Evolutionary conservation across 2,888 invertebrate species (phyloP).

Genomic region (Erebia ligea): DNA sequence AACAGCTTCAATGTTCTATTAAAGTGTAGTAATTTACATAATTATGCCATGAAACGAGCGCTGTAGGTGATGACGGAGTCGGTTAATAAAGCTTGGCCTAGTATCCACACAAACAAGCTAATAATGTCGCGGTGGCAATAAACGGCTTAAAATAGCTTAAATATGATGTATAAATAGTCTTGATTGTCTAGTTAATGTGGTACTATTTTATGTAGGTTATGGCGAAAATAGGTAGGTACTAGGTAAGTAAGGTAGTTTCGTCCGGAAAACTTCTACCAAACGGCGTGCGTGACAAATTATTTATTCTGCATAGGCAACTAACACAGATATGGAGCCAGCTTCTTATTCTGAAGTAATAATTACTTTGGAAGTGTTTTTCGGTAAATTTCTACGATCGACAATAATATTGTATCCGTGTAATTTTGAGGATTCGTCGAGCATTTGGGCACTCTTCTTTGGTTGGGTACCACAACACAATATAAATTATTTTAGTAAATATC

Average conservation of each 20-base stretch:
- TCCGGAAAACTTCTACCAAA: not conserved
- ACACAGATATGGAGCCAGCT: too few species aligned
- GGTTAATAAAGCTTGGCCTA: slow-evolving; percentile 34
- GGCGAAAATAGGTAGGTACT: not conserved
- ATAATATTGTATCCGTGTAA: not conserved
- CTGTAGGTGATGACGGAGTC: slow-evolving; percentile 27
- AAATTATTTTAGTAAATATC: too few species aligned
- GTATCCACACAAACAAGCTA: slow-evolving; percentile 36
- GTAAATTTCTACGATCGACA: not conserved
- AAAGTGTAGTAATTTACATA: slow-evolving; percentile 22
- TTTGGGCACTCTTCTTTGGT: too few species aligned
- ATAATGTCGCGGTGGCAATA: slow-evolving; percentile 34
- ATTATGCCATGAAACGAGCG: slow-evolving; percentile 23
- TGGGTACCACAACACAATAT: too few species aligned
- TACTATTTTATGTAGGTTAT: slow-evolving; percentile 6
- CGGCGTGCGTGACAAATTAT: not conserved
- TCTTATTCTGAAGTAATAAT: not conserved
- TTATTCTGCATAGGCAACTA: not conserved
- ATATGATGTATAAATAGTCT: slow-evolving; percentile 27
- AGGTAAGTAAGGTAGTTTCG: not conserved
- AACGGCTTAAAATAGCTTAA: slow-evolving; percentile 33
- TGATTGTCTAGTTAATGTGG: slow-evolving; percentile 24
- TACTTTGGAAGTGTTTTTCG: not conserved
- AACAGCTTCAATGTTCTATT: not conserved
- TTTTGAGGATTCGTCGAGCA: too few species aligned